phyloP scores from a whole-genome alignment of 2,888 invertebrate genomes.

The Marasmarcha lunaedactyla region DNA sequence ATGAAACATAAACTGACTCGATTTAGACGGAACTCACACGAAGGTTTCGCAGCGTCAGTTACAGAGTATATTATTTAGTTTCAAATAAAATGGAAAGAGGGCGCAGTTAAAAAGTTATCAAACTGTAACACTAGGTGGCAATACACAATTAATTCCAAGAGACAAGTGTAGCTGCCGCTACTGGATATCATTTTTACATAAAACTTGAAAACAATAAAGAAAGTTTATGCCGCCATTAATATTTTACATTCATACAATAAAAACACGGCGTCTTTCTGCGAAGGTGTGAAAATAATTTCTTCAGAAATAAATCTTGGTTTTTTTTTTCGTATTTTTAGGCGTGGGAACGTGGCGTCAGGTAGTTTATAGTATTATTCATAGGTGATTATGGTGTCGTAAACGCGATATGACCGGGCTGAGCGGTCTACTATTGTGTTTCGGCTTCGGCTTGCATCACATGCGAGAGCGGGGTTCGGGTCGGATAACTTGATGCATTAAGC shows the following conservation, averaged over 20 bases:
- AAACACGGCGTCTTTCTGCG: conserved; percentile 48
- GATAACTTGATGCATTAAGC: too few relatives aligned
- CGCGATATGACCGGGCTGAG: background rate
- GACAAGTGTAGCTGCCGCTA: too few relatives aligned
- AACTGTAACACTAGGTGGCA: conserved; percentile 32
- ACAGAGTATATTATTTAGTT: too few relatives aligned
- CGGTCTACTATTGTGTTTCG: background rate
- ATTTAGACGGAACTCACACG: too few relatives aligned
- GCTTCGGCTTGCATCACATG: too few relatives aligned
- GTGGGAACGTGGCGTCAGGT: conserved; percentile 51
- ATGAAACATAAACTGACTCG: too few relatives aligned
- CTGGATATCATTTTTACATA: too few relatives aligned
- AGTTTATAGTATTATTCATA: conserved; percentile 29
- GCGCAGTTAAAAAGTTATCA: too few relatives aligned
- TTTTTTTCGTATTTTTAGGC: conserved; percentile 32
- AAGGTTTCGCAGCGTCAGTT: too few relatives aligned
- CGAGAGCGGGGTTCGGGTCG: too few relatives aligned
- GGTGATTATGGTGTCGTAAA: conserved; percentile 25
- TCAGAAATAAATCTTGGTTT: conserved; percentile 31
- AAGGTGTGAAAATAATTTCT: conserved; percentile 65
- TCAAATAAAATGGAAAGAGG: too few relatives aligned
- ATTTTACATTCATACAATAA: conserved; percentile 56
- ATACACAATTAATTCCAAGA: too few relatives aligned
- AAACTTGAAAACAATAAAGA: conserved; percentile 17
- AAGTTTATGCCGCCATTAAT: conserved; percentile 51